These are phyloP conservation scores for Tapirus terrestris DNA, from an alignment of 2,113 vertebrate species.

Conservation along the genomic window DNA sequence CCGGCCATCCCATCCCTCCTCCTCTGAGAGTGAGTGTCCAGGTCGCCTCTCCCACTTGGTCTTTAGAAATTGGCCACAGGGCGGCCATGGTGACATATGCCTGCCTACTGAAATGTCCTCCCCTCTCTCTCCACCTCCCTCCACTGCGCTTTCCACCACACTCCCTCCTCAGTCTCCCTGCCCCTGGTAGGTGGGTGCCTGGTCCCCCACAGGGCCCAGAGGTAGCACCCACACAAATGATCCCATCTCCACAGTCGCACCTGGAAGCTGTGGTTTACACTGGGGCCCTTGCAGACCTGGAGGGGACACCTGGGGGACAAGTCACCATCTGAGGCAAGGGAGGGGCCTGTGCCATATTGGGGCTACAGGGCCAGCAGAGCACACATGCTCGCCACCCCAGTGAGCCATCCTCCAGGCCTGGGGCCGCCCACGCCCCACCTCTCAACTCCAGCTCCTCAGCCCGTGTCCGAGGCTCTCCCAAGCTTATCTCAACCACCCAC, in stretches of 20 bases:
- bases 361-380: too few relatives aligned
- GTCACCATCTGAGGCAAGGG: not conserved
- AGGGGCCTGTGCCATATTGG: not conserved
- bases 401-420: not conserved
- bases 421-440: accelerated
- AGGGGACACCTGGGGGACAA: not conserved
- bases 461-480: not conserved
- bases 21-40: not conserved
- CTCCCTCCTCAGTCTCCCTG: not conserved
- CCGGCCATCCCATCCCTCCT: not conserved
- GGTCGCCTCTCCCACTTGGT: not conserved
- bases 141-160: too few relatives aligned
- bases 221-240: too few relatives aligned
- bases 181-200: not conserved
- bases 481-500: too few relatives aligned
- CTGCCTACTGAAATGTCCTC: not conserved
- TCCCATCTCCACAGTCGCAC: not conserved
- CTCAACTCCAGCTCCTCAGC: accelerated
- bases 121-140: too few relatives aligned
- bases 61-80: not conserved
- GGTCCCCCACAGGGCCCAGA: not conserved
- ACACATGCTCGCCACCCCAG: too few relatives aligned
- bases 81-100: accelerated
- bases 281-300: not conserved
- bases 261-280: not conserved